These are phyloP conservation scores for Caenorhabditis sp. DNA, from an alignment of 2,888 invertebrate genomes.

Conservation along the genomic window DNA sequence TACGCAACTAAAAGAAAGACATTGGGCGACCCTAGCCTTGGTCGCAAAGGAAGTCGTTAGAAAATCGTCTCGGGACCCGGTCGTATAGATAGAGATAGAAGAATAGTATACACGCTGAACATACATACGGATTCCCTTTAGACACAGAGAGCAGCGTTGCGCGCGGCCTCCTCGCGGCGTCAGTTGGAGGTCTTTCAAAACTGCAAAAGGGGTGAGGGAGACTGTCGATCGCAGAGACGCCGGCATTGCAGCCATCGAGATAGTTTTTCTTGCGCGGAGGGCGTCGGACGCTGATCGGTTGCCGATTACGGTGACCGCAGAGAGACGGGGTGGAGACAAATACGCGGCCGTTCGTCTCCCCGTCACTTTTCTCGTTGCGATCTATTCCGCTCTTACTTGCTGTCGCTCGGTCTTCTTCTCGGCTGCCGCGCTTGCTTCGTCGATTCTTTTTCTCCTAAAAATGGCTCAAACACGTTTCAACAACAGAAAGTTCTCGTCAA, in stretches of 20 bases:
- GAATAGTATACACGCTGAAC: slow-evolving; percentile 39
- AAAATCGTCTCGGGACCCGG: slow-evolving; percentile 27
- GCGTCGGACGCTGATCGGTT: slow-evolving; percentile 51
- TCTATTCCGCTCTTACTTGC: slow-evolving; percentile 43
- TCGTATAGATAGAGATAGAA: slow-evolving; percentile 46
- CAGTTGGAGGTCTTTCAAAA: slow-evolving; percentile 52
- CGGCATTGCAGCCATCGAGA: slow-evolving; percentile 24
- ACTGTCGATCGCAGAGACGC: slow-evolving; percentile 20
- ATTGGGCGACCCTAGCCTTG: slow-evolving; percentile 12
- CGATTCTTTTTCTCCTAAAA: slow-evolving; percentile 1
- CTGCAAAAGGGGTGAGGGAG: slow-evolving; percentile 58
- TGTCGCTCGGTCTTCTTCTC: slow-evolving; percentile 13
- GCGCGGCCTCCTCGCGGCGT: slow-evolving; percentile 39
- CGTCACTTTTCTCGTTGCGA: slow-evolving; percentile 52
- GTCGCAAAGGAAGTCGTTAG: slow-evolving; percentile 35
- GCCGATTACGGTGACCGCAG: slow-evolving; percentile 62
- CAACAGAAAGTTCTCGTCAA: slow-evolving; percentile 55
- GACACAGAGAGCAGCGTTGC: slow-evolving; percentile 39
- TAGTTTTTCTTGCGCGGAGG: slow-evolving; percentile 59
- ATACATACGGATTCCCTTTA: slow-evolving; percentile 29
- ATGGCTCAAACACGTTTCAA: slow-evolving; percentile 75
- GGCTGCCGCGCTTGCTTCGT: not conserved
- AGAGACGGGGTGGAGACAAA: slow-evolving; percentile 55
- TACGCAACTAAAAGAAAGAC: slow-evolving; percentile 4
- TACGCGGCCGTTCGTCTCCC: slow-evolving; percentile 56